Conservation (phyloP, 2,797 vertebrate genomes). For the Cyclopterus lumpus region DNA sequence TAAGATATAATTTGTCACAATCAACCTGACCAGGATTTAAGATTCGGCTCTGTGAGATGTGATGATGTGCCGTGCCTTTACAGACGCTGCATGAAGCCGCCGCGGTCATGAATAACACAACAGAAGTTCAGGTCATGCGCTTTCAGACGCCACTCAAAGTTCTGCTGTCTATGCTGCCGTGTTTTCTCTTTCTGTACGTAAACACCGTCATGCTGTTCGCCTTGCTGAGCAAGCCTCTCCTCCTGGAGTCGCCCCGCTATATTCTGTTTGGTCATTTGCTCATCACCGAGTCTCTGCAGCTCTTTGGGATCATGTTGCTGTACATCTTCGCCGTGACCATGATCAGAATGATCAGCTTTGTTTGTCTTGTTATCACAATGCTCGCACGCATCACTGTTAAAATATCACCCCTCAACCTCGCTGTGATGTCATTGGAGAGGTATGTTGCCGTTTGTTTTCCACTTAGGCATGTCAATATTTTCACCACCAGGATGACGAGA, state of each 20-base stretch:
- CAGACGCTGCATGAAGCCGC: slow-evolving; percentile 30
- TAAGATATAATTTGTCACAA: neutral
- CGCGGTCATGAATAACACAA: slow-evolving; percentile 51
- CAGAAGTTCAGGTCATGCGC: neutral
- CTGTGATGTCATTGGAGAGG: slow-evolving; percentile 73
- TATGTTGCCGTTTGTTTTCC: slow-evolving; percentile 75
- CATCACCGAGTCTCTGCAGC: slow-evolving; percentile 69
- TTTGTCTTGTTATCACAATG: slow-evolving; percentile 47
- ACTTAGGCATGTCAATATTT: slow-evolving; percentile 56
- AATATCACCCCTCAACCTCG: slow-evolving; percentile 67
- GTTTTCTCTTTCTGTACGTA: slow-evolving; percentile 68
- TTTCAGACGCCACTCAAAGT: slow-evolving; percentile 20
- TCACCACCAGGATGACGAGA: slow-evolving; percentile 25
- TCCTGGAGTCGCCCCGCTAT: slow-evolving; percentile 71
- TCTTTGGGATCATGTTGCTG: slow-evolving; percentile 47
- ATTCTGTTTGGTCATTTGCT: slow-evolving; percentile 79
- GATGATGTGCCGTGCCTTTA: slow-evolving; percentile 21
- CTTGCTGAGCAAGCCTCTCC: slow-evolving; percentile 58
- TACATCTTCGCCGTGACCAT: slow-evolving; percentile 54
- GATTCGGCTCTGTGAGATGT: neutral
- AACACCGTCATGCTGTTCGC: slow-evolving; percentile 74
- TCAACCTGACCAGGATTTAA: neutral
- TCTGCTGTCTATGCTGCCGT: slow-evolving; percentile 55
- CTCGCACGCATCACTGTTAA: slow-evolving; percentile 23
- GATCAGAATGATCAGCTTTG: slow-evolving; percentile 41